Evolutionary conservation across 2,113 vertebrate genomes (phyloP).

Genomic region (Sylvilagus bachmani): DNA sequence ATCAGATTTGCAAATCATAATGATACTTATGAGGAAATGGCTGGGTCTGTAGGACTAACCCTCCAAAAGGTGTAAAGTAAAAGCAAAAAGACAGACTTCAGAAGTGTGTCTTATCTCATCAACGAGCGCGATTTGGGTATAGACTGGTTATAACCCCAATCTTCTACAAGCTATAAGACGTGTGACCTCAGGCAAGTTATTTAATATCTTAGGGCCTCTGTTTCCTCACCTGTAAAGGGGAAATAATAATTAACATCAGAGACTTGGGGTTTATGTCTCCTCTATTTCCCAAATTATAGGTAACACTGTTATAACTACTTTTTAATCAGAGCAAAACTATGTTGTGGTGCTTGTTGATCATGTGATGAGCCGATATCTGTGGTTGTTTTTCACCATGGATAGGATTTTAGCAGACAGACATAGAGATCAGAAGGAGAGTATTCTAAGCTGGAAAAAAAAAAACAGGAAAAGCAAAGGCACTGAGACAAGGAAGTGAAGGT

Average conservation of each 20-base stretch:
- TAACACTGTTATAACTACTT: background rate
- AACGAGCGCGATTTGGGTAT: background rate
- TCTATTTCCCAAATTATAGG: background rate
- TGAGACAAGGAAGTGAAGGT: background rate
- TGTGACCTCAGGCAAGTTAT: background rate
- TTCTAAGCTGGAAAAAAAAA: background rate
- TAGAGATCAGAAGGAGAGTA: background rate
- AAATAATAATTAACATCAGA: constrained; percentile 28
- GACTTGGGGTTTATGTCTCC: background rate
- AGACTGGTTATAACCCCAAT: background rate
- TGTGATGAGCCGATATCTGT: background rate
- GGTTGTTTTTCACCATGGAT: background rate
- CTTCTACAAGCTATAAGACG: no score
- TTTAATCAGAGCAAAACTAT: background rate
- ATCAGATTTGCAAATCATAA: background rate
- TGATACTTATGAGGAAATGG: background rate
- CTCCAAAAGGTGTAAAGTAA: background rate
- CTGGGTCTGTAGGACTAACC: background rate
- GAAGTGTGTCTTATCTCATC: background rate
- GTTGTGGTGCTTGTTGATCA: background rate
- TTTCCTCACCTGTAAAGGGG: background rate
- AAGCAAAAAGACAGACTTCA: background rate
- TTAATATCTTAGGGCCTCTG: background rate
- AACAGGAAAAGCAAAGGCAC: background rate
- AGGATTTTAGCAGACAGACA: background rate